Conservation (phyloP, 1,140 invertebrate species). For the Nebria ingens region DNA sequence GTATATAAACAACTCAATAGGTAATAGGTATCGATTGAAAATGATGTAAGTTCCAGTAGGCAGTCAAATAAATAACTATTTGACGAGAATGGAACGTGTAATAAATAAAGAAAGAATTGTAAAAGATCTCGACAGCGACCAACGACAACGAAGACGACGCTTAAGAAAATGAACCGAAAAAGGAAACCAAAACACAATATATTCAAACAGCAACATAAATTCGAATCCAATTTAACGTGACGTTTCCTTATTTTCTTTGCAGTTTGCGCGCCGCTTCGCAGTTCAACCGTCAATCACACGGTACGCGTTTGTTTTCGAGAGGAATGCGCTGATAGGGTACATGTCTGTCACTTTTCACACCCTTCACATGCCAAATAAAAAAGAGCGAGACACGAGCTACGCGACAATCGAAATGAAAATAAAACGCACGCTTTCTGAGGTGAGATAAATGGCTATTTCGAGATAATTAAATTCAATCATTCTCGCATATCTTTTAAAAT, state of each 20-base stretch:
- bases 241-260: constrained; percentile 5
- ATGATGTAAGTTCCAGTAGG: too few relatives aligned
- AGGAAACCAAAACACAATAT: constrained; percentile 8
- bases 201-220: constrained; percentile 9
- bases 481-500: too few relatives aligned
- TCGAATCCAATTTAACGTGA: constrained; percentile 7
- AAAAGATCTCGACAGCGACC: not conserved
- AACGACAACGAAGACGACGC: too few relatives aligned
- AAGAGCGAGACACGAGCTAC: too few relatives aligned
- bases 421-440: too few relatives aligned
- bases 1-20: too few relatives aligned
- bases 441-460: too few relatives aligned
- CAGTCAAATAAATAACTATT: constrained; percentile 1
- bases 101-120: constrained; percentile 1
- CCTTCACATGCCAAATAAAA: not conserved
- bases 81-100: not conserved
- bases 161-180: constrained; percentile 8
- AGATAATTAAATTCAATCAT: too few relatives aligned
- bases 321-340: constrained; percentile 7
- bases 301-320: constrained; percentile 4
- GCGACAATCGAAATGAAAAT: too few relatives aligned
- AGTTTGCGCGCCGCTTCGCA: not conserved
- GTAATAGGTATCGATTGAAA: too few relatives aligned
- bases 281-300: constrained; percentile 1
- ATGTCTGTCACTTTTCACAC: constrained; percentile 9